A percentile compares a stretch with the other conserved stretches of the same genome.
phyloP scores from a whole-genome alignment of 2,888 invertebrate genomes.

The Bellardia bayeri region DNA sequence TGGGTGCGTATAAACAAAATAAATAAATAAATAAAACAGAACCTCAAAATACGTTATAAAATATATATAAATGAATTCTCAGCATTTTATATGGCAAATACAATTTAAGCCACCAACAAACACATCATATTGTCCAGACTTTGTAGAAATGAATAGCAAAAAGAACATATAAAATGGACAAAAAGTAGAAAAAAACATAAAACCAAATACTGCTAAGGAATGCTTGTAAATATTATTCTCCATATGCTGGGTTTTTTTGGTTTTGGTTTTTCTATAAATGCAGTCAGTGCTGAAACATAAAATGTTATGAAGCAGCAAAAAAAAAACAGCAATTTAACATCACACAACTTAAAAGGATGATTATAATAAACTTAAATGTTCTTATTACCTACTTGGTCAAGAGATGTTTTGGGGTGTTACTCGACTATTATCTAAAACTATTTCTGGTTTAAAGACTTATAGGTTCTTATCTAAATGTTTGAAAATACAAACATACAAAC shows the following conservation, averaged over 20 bases:
- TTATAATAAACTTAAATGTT: conserved; percentile 1
- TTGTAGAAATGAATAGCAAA: conserved; percentile 1
- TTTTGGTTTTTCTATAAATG: conserved; percentile 6
- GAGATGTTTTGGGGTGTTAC: neutral
- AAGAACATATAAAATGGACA: neutral
- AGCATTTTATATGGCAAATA: neutral
- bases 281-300: neutral
- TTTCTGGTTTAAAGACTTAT: no score
- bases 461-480: no score
- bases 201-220: neutral
- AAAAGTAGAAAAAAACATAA: neutral
- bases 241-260: conserved; percentile 1
- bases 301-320: neutral
- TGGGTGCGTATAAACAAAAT: neutral
- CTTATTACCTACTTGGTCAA: neutral
- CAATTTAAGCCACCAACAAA: neutral
- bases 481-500: no score
- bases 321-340: conserved; percentile 3
- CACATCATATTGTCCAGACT: neutral
- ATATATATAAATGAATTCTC: conserved; percentile 23
- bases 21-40: neutral
- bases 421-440: no score
- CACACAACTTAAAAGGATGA: conserved; percentile 4
- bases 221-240: neutral
- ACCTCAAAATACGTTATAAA: conserved; percentile 11